Conservation (phyloP, 2,113 vertebrate genomes). For the Ploceus nigricollis region DNA sequence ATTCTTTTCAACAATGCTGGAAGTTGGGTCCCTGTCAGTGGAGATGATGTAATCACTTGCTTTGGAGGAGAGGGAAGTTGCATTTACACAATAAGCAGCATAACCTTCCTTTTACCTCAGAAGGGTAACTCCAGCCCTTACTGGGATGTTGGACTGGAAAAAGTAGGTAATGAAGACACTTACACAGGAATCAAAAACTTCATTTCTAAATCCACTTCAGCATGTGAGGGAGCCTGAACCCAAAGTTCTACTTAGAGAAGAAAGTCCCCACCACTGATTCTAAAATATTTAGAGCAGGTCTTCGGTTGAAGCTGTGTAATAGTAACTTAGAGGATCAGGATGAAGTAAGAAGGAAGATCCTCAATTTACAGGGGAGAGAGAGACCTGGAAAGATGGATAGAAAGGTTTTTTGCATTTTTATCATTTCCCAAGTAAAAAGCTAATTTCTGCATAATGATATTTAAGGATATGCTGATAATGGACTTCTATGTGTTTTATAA, state of each 20-base stretch:
- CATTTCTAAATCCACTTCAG: not conserved
- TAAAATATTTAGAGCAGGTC: not conserved
- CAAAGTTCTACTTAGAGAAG: not conserved
- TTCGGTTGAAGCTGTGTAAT: not conserved
- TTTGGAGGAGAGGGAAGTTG: not conserved
- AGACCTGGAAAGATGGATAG: not conserved
- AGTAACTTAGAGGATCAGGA: not conserved
- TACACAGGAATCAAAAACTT: not conserved
- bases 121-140: not conserved
- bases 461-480: not conserved
- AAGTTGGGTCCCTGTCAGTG: not conserved
- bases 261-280: not conserved
- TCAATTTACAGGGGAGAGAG: not conserved
- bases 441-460: not conserved
- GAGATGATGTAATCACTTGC: not conserved
- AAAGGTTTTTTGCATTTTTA: not conserved
- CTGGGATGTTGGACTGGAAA: not conserved
- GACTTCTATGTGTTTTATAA: not conserved
- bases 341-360: not conserved
- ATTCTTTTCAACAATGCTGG: not conserved
- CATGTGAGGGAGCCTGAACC: not conserved
- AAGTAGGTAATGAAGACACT: not conserved
- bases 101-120: not conserved
- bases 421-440: not conserved
- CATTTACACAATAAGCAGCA: not conserved